Evolutionary conservation across 2,797 vertebrate species (phyloP), one percentile per base, ranked within the genome.

Genomic region (Siniperca undulata): DNA sequence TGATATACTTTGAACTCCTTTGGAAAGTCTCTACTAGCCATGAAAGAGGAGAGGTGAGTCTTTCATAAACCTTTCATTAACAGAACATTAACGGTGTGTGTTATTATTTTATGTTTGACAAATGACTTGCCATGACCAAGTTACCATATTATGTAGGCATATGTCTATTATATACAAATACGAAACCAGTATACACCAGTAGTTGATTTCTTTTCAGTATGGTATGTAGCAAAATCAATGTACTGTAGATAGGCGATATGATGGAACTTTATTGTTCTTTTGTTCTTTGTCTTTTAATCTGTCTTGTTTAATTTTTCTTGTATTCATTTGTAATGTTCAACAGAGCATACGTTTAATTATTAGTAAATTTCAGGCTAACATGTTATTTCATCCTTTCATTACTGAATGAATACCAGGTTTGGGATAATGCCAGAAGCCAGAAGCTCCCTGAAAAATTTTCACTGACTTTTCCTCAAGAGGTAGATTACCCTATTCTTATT

Each of bases 1-100:
- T 96, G 85, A 94, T 95, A 71, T 95, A 84, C 75, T 94, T 95
- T 66, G 94, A 95, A 79, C 90, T 96, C 13, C 72, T 96, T 42
- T 94, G 94, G 92, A 90, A 78, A 14, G 0, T 92, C 1, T 34
- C 12, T 3, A 80, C 90, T 13, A 0, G 0, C 0, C 19, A 0
- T 0, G 95, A 96, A 89, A 94, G 16, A 88, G 0, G 0, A 7
- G 0, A 0, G 30, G 95, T 95, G 70, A 92, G 92, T 89, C 2
- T 24, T 55, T 44, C 7, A 62, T 70, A 14, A 36, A 19, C 22
- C 2, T 24, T 55, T 44, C 7, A 62, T 70, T 12, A 36, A 19
- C 22, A 27, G 16, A 50, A 17, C 1, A 2, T 10, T 24, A 59
- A 30, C 46, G 53, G 12, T 30, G 4, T 67, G 53, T 70, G 4